Percentiles rank a stretch among this genome's conserved stretches.
Evolutionary conservation across 2,888 invertebrate species (phyloP).

Genomic region (Harpagoxenus sublaevis): DNA sequence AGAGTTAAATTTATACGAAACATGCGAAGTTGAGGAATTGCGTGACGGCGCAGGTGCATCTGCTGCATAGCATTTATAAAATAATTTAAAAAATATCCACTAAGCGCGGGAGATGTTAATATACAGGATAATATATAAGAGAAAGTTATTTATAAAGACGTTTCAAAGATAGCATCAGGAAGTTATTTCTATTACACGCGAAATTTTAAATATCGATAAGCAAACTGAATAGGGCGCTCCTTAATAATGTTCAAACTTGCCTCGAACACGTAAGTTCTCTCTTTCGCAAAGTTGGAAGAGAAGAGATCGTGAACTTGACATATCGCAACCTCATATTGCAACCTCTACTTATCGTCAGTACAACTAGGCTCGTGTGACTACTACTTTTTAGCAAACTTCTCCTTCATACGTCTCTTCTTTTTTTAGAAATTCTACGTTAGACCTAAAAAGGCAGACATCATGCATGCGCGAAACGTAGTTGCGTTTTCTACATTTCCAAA

Average conservation of each 20-base stretch:
- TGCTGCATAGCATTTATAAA: not conserved
- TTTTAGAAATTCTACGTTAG: not conserved
- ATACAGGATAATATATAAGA: not conserved
- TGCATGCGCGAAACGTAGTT: not conserved
- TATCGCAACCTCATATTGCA: not conserved
- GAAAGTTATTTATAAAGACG: constrained; percentile 9
- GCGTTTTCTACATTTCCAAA: not conserved
- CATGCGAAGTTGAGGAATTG: not conserved
- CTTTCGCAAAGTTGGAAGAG: constrained; percentile 10
- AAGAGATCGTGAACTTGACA: constrained; percentile 64
- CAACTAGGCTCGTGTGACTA: not conserved
- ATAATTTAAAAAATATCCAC: not conserved
- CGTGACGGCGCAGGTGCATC: not conserved
- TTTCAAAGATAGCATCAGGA: constrained; percentile 5
- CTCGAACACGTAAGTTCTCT: constrained; percentile 8
- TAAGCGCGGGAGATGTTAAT: not conserved
- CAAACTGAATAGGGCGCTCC: not conserved
- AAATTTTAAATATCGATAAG: constrained; percentile 4
- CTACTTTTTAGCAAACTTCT: constrained; percentile 9
- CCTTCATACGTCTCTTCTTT: not conserved
- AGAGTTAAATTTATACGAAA: not conserved
- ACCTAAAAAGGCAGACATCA: not conserved
- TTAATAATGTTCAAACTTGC: constrained; percentile 16
- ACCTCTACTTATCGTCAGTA: constrained; percentile 16
- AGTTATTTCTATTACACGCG: not conserved